Evolutionary conservation across 2,113 vertebrate genomes (phyloP).

Genomic region (Lophotis ruficrista): DNA sequence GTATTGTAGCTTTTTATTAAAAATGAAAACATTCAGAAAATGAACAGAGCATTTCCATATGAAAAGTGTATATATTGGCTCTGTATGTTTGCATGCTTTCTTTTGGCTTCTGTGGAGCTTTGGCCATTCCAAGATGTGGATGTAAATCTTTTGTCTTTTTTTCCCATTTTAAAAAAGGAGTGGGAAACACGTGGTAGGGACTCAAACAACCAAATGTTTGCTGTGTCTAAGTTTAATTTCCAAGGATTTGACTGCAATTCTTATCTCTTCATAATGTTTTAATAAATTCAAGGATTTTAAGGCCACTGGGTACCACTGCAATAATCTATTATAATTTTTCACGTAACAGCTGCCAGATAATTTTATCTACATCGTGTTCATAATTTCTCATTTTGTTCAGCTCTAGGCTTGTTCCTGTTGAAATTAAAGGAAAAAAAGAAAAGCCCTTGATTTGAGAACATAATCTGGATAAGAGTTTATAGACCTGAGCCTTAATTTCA

Average conservation of each 20-base stretch:
- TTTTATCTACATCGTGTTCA: not conserved
- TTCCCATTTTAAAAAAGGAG: not conserved
- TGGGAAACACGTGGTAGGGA: not conserved
- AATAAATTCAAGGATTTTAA: slow-evolving; percentile 40
- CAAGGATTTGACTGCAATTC: not conserved
- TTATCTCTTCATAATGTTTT: slow-evolving; percentile 28
- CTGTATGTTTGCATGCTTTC: accelerated
- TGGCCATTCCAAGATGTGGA: not conserved
- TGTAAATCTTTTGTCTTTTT: not conserved
- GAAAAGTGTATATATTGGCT: not conserved
- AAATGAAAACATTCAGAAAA: not conserved
- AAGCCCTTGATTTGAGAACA: not conserved
- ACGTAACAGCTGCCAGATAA: not conserved
- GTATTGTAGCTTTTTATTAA: not conserved
- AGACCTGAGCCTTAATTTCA: not conserved
- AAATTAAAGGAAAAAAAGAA: slow-evolving; percentile 18
- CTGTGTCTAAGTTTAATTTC: slow-evolving; percentile 17
- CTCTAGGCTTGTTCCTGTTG: slow-evolving; percentile 15
- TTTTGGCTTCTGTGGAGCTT: not conserved
- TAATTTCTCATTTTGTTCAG: slow-evolving; percentile 45
- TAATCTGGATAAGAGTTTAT: not conserved
- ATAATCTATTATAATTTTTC: slow-evolving; percentile 9
- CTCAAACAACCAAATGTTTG: not conserved
- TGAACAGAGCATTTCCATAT: not conserved
- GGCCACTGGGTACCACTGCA: not conserved